These are phyloP conservation scores for Cottoperca gobio DNA, from an alignment of 2,797 vertebrate species.

Conservation along the genomic window DNA sequence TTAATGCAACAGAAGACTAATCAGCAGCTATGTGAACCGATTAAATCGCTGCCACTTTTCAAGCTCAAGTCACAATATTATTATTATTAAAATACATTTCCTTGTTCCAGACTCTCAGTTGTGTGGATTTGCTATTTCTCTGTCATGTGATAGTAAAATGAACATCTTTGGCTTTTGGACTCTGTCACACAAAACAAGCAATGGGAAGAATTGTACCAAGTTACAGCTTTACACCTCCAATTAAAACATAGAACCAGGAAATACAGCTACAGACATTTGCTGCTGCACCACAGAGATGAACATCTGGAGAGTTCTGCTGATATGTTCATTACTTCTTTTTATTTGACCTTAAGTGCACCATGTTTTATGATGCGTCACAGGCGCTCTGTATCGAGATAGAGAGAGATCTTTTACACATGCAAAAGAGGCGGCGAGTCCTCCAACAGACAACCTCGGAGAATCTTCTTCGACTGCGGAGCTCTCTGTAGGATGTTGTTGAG, in stretches of 20 bases:
- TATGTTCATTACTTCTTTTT: not conserved
- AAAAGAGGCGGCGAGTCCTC: conserved; percentile 6
- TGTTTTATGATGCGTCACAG: too few relatives aligned
- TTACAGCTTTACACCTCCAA: not conserved
- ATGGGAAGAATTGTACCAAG: not conserved
- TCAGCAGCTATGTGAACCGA: not conserved
- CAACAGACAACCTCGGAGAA: not conserved
- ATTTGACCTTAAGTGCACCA: not conserved
- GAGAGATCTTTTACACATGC: conserved; percentile 7
- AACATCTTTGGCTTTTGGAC: not conserved
- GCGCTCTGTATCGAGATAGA: not conserved
- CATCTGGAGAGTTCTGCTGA: not conserved
- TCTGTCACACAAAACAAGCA: not conserved
- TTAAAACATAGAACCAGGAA: not conserved
- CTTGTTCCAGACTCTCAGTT: not conserved
- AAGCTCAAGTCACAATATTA: not conserved
- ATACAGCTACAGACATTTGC: not conserved
- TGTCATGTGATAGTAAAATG: not conserved
- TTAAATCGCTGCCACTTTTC: not conserved
- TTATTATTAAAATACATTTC: not conserved
- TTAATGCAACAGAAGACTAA: not conserved
- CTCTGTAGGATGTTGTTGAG: not conserved
- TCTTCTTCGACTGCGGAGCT: not conserved
- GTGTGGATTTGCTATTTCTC: not conserved
- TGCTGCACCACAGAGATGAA: not conserved